Evolutionary conservation across 2,888 invertebrate genomes (phyloP).

Genomic region (Tricholauxania praeusta): DNA sequence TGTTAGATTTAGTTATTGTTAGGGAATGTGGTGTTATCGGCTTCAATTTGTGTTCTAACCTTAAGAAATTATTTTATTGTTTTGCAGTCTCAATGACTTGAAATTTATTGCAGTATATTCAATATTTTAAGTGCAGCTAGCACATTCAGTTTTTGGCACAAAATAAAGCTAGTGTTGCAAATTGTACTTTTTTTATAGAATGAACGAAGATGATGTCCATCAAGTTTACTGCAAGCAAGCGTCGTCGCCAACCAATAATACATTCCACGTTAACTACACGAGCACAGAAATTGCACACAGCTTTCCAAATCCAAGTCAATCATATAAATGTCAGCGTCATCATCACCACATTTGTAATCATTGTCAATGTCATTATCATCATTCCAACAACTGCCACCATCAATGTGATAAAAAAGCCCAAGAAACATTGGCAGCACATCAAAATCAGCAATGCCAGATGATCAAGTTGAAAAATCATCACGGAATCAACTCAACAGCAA

Average conservation of each 20-base stretch:
- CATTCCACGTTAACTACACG: slow-evolving; percentile 12
- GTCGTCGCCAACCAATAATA: no score
- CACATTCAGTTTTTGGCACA: no score
- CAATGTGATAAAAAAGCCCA: not conserved
- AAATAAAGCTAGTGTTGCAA: slow-evolving; percentile 33
- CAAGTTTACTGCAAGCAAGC: not conserved
- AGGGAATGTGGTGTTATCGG: no score
- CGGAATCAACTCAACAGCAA: not conserved
- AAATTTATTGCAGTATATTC: no score
- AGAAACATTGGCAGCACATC: not conserved
- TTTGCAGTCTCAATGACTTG: no score
- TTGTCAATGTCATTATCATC: not conserved
- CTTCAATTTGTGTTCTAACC: no score
- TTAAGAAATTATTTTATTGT: no score
- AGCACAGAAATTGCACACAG: not conserved
- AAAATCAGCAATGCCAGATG: not conserved
- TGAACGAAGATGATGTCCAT: slow-evolving; percentile 42
- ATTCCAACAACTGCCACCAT: slow-evolving; percentile 5
- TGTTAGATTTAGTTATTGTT: no score
- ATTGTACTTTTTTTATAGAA: slow-evolving; percentile 48
- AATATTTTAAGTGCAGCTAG: no score
- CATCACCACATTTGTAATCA: not conserved
- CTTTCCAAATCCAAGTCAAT: not conserved
- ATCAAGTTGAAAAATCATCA: no score
- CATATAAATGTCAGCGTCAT: not conserved